Evolutionary conservation across 2,888 invertebrate genomes (phyloP).

Genomic region (Punctoribates punctum): DNA sequence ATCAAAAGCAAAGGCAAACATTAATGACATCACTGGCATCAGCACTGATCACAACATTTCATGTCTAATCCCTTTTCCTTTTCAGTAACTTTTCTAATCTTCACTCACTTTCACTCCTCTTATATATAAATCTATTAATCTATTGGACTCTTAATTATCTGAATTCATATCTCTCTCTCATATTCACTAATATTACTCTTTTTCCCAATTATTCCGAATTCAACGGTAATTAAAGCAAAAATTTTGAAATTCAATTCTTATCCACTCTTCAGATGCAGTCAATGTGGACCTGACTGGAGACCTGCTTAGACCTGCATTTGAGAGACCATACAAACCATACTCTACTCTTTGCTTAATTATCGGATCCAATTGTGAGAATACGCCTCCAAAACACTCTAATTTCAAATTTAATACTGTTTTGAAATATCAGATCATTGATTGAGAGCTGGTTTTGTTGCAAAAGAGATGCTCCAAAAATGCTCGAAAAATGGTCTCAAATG

Average conservation of each 20-base stretch:
- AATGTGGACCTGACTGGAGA: slow-evolving; percentile 12
- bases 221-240: neutral
- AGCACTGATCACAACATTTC: slow-evolving; percentile 10
- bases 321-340: too few species aligned
- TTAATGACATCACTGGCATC: slow-evolving; percentile 15
- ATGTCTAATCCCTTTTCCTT: slow-evolving; percentile 17
- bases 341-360: neutral
- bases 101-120: neutral
- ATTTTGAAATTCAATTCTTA: neutral
- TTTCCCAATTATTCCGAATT: neutral
- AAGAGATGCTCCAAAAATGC: neutral
- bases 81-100: slow-evolving; percentile 11
- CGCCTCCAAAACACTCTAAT: neutral
- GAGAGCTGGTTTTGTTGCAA: neutral
- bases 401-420: neutral
- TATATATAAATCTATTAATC: neutral
- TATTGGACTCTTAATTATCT: slow-evolving; percentile 10
- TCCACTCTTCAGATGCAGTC: slow-evolving; percentile 18
- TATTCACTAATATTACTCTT: neutral
- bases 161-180: neutral
- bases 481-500: neutral
- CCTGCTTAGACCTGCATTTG: too few species aligned
- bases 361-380: neutral
- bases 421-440: slow-evolving; percentile 13
- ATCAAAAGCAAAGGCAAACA: slow-evolving; percentile 1